Evolutionary conservation across 2,797 vertebrate genomes (phyloP).

Genomic region (Protonibea diacanthus): DNA sequence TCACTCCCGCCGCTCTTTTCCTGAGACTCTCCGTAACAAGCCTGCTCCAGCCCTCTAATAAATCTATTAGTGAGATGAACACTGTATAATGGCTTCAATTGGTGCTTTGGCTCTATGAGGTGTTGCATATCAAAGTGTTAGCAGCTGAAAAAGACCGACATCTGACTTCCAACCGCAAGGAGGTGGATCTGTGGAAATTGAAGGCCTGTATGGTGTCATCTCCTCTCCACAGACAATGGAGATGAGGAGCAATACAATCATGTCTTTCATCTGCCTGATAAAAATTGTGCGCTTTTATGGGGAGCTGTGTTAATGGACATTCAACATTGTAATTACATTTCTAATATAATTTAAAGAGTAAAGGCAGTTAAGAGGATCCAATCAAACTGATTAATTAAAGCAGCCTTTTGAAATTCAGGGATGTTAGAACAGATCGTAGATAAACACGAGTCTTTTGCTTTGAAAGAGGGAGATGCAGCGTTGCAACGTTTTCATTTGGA

Average conservation of each 20-base stretch:
- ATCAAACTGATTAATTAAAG: slow-evolving; percentile 63
- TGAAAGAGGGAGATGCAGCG: not conserved
- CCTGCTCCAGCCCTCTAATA: slow-evolving; percentile 61
- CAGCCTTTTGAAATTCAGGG: slow-evolving; percentile 29
- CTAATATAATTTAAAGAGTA: slow-evolving; percentile 60
- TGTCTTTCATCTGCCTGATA: slow-evolving; percentile 51
- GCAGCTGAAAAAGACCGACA: slow-evolving; percentile 39
- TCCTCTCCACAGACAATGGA: slow-evolving; percentile 25
- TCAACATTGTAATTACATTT: slow-evolving; percentile 48
- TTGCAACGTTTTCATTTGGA: slow-evolving; percentile 20
- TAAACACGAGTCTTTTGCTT: slow-evolving; percentile 3
- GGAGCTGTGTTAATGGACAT: slow-evolving; percentile 46
- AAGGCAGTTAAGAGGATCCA: slow-evolving; percentile 53
- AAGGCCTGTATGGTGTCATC: slow-evolving; percentile 31
- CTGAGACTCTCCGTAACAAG: slow-evolving; percentile 57
- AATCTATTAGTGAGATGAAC: slow-evolving; percentile 68
- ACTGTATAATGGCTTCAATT: slow-evolving; percentile 65
- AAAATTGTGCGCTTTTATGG: slow-evolving; percentile 36
- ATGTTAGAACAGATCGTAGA: slow-evolving; percentile 23
- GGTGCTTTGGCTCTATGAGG: slow-evolving; percentile 58
- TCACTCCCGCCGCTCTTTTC: slow-evolving; percentile 44
- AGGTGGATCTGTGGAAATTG: slow-evolving; percentile 43
- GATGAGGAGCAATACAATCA: slow-evolving; percentile 37
- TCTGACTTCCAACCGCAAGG: slow-evolving; percentile 37
- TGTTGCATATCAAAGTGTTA: slow-evolving; percentile 64